Base-by-base conservation (phyloP, 2,113 vertebrate species). In the Tragulus kanchil region DNA sequence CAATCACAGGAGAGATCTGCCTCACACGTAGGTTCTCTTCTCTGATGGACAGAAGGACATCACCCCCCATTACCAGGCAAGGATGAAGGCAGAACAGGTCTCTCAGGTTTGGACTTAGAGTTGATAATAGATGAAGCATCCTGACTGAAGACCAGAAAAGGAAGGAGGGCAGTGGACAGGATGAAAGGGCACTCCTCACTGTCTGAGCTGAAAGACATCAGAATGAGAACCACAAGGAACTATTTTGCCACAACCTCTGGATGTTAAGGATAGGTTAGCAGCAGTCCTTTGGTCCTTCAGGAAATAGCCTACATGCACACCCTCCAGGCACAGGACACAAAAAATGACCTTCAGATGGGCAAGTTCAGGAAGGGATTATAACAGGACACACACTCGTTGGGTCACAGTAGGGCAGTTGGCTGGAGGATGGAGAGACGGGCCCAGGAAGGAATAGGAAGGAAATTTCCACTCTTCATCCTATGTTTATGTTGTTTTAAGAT, bases 341-440 rank as follows among this genome's bases (percentile, higher is more conserved):
- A 85, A 75, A 87, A 54, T n/a, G 23, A 58, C 59, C 58, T 54
- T 89, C 59, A 17, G 6, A 15, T 71, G 59, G 5, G 5, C 50
- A 36, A 56, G 62, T 85, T 71, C 21, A 58, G 50, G 45, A 62
- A 90, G 6, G 36, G 23, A 1, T 6, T 6, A 4, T 8, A 48
- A 14, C 28, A 54, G 26, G 25, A 48, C n/a, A 19, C 13, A 36
- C 15, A 28, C 19, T 28, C 14, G 31, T 17, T 50, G 36, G 10
- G 6, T 62, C 4, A 26, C 8, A 31, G 62, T 1, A 65, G 61
- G 73, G 64, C 64, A 90, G 31, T 15, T 3, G 1, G 0, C 0
- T 42, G 42, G 52, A 21, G 26, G 0, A 25, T 5, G 0, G 3
- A 45, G 11, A 28, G 25, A 25, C 0, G 3, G 21, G 25, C 17